Evolutionary conservation across 2,888 invertebrate species (phyloP), one percentile per base, ranked within the genome.

Genomic region (Nebria salina): DNA sequence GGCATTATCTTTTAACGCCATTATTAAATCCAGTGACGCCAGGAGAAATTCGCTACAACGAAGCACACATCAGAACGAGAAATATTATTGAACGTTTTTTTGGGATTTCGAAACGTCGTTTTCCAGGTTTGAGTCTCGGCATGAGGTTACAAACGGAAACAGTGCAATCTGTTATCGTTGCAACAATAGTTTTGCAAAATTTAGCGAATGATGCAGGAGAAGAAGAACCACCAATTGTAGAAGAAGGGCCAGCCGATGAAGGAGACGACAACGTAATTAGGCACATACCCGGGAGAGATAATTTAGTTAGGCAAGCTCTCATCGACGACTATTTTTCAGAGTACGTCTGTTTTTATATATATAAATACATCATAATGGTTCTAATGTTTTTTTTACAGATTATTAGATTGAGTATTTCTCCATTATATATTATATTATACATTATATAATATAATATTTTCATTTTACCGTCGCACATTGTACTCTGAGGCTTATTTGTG

Each of bases 101-200:
- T 85, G 85, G 86, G 13, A 82, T 85, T 20, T 81, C 82, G 72
- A 86, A 86, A 81, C 76, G 85, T 77, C 41, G 86, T 75, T 86
- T 86, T 83, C 86, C 86, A 64, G 82, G 85, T 15, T 81, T 87
- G 66, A 83, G 85, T 15, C 41, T 85, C 34, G 86, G 86, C 34
- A 83, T 87, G 43, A 41, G 85, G 11, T 65, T 85, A 6, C 83
- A 85, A 81, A 65, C 85, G 26, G 74, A 76, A 34, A 84, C 76
- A 65, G 83, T 83, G 7, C 76, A 83, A 78, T 82, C 82, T 20
- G 81, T 84, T 75, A 73, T 85, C 75, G 82, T 84, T 77, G 82
- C 84, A 34, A 78, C 83, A 73, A 83, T 83, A 68, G 83, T 84
- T 15, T 70, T 85, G 15, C 84, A 84, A 79, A 85, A 84, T 82